Conservation (phyloP, 2,888 invertebrate species). For the Parapristionchus giblindavisi region DNA sequence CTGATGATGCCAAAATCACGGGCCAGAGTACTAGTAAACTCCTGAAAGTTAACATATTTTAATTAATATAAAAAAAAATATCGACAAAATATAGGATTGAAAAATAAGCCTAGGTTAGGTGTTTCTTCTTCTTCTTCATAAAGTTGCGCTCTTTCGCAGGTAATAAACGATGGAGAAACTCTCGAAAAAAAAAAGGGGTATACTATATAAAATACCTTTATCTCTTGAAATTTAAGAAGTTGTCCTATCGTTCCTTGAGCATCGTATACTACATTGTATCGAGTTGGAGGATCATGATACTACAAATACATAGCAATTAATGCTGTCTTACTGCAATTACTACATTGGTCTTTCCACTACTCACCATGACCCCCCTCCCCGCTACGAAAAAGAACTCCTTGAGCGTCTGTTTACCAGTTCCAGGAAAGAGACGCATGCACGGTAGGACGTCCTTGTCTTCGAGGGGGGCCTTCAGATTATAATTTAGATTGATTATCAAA, state of each 20-base stretch:
- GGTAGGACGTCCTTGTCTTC: constrained; percentile 49
- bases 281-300: constrained; percentile 6
- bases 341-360: not conserved
- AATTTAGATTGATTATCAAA: too few species aligned
- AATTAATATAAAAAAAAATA: too few species aligned
- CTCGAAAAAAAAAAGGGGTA: too few species aligned
- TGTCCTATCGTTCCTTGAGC: not conserved
- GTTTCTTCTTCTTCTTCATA: too few species aligned
- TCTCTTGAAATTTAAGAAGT: not conserved
- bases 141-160: too few species aligned
- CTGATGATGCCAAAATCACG: constrained; percentile 26
- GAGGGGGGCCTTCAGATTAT: too few species aligned
- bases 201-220: too few species aligned
- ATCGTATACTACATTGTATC: constrained; percentile 24
- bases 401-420: constrained; percentile 35
- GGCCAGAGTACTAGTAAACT: constrained; percentile 6
- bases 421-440: constrained; percentile 44
- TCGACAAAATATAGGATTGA: too few species aligned
- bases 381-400: constrained; percentile 49
- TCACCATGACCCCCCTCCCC: constrained; percentile 46
- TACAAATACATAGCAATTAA: too few species aligned
- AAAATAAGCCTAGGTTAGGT: too few species aligned
- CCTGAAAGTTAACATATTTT: not conserved
- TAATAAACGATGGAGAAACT: too few species aligned
- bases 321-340: too few species aligned